These are phyloP conservation scores for Athetis lepigone DNA, from an alignment of 2,888 invertebrate species.

Conservation along the genomic window DNA sequence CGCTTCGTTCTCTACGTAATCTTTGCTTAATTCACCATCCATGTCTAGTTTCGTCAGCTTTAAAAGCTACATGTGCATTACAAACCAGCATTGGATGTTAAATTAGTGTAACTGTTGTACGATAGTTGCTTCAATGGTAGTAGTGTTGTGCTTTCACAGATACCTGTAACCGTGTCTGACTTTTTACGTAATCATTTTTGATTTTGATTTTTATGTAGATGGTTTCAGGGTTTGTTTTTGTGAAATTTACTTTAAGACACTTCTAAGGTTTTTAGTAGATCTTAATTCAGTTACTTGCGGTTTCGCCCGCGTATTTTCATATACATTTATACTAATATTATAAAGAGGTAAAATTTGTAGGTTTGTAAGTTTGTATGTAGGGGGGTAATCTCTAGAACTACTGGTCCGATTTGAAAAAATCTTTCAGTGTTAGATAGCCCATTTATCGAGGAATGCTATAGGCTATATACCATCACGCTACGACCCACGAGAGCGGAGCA, in stretches of 20 bases:
- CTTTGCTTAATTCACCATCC: slow-evolving; percentile 17
- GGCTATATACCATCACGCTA: no score
- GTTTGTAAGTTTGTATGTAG: no score
- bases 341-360: no score
- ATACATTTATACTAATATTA: no score
- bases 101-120: not conserved
- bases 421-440: no score
- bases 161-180: slow-evolving; percentile 36
- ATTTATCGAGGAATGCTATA: no score
- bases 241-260: not conserved
- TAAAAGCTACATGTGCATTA: slow-evolving; percentile 1
- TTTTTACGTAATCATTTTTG: slow-evolving; percentile 44
- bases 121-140: slow-evolving; percentile 8
- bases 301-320: no score
- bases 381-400: no score
- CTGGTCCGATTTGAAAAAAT: no score
- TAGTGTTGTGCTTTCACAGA: slow-evolving; percentile 56
- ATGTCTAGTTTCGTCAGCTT: slow-evolving; percentile 25
- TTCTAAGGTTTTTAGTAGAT: no score
- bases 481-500: no score
- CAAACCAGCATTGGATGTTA: slow-evolving; percentile 34
- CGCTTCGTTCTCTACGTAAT: slow-evolving; percentile 23
- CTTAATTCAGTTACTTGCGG: no score
- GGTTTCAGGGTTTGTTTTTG: not conserved
- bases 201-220: slow-evolving; percentile 12